Evolutionary conservation across 2,113 vertebrate species (phyloP).

Genomic region (Ciconia stormi): DNA sequence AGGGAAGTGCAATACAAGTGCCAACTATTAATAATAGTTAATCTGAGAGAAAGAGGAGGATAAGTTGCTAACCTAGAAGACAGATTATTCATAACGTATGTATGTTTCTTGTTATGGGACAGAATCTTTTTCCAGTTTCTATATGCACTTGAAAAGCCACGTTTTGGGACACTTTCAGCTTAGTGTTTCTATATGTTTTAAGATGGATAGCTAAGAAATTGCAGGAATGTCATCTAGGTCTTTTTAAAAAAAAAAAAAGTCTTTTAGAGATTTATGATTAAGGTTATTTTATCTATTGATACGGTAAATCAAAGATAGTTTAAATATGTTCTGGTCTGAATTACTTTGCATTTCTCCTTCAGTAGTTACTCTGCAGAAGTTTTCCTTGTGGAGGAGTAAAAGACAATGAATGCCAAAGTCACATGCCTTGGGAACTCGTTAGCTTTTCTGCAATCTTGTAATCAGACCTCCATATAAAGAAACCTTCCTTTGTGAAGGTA

Average conservation of each 20-base stretch:
- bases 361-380: neutral
- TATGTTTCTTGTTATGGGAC: neutral
- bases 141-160: neutral
- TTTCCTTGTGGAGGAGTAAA: constrained; percentile 39
- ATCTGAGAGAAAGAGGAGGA: neutral
- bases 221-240: rapidly evolving
- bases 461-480: constrained; percentile 25
- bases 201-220: neutral
- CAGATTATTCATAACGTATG: neutral
- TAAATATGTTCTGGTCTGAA: neutral
- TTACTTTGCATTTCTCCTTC: constrained; percentile 56
- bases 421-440: constrained; percentile 1
- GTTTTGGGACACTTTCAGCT: neutral
- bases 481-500: neutral
- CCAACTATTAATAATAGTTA: neutral
- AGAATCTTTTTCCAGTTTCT: neutral
- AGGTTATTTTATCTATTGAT: constrained; percentile 14
- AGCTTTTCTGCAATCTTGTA: constrained; percentile 30
- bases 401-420: constrained; percentile 18
- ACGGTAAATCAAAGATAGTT: constrained; percentile 12
- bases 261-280: neutral
- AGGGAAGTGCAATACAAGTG: neutral
- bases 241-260: neutral
- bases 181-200: neutral
- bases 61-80: neutral